A percentile compares a stretch with the other conserved stretches of the same genome.
Conservation (phyloP, 2,888 invertebrate genomes). For the Harpalus rubripes region DNA sequence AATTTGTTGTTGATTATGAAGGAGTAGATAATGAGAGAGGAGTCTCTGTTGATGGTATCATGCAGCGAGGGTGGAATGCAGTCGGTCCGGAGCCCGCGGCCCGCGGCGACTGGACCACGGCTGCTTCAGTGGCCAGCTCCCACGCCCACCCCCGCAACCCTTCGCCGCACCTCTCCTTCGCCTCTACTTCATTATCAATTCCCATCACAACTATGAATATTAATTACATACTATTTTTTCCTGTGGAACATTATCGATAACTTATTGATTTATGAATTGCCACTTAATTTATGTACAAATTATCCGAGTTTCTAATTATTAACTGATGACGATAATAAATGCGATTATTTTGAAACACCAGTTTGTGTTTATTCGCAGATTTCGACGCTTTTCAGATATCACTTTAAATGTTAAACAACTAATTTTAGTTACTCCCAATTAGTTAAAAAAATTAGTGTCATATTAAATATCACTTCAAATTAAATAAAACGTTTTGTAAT, state of each 20-base stretch:
- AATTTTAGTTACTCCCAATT: too few relatives aligned
- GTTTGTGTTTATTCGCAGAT: too few relatives aligned
- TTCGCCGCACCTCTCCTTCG: not conserved
- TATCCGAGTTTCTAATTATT: too few relatives aligned
- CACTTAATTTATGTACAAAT: not conserved
- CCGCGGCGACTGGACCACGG: conserved; percentile 21
- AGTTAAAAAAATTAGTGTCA: too few relatives aligned
- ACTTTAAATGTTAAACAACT: too few relatives aligned
- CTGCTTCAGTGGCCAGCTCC: conserved; percentile 46
- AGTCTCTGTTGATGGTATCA: not conserved
- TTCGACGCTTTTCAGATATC: too few relatives aligned
- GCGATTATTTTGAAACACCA: too few relatives aligned
- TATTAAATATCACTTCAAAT: too few relatives aligned
- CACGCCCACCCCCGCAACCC: conserved; percentile 12
- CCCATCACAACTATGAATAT: not conserved
- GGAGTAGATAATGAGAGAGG: too few relatives aligned
- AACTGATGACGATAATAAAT: too few relatives aligned
- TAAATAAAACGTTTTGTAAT: too few relatives aligned
- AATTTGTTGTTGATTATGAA: not conserved
- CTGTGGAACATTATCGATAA: not conserved
- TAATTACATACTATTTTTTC: not conserved
- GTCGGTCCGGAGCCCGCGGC: conserved; percentile 30
- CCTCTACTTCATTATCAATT: not conserved
- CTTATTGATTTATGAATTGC: conserved; percentile 3
- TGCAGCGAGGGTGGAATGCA: conserved; percentile 54